Percentiles rank a stretch among this genome's conserved stretches.
phyloP scores from a whole-genome alignment of 2,888 invertebrate species.

The Anoncus sp. region DNA sequence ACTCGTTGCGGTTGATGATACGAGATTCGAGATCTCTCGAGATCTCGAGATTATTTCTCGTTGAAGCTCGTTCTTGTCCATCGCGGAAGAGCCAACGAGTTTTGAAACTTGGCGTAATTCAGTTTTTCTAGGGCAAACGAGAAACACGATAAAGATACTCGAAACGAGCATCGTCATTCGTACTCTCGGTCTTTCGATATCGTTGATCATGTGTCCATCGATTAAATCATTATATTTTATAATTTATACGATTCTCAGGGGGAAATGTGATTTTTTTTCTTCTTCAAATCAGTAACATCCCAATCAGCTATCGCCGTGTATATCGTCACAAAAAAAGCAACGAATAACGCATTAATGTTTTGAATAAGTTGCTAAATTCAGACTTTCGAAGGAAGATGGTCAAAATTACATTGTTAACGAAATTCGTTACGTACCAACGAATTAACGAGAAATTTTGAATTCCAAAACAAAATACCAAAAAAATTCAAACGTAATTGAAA shows the following conservation, averaged over 20 bases:
- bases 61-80: not conserved
- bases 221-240: slow-evolving; percentile 19
- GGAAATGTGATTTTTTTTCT: not conserved
- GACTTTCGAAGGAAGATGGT: not conserved
- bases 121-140: slow-evolving; percentile 10
- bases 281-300: not conserved
- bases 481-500: not conserved
- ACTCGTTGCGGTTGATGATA: no score
- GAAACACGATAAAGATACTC: slow-evolving; percentile 19
- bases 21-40: no score
- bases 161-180: not conserved
- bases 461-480: not conserved
- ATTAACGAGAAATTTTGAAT: no score
- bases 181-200: not conserved
- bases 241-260: not conserved
- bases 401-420: not conserved
- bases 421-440: not conserved
- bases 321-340: not conserved
- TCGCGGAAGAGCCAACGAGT: not conserved
- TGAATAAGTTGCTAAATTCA: slow-evolving; percentile 11
- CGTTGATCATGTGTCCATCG: not conserved
- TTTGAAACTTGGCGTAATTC: not conserved
- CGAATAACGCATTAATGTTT: not conserved
- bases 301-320: not conserved
- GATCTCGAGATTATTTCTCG: no score